phyloP scores from a whole-genome alignment of 2,797 vertebrate genomes.

The Brachyalestes nurse region DNA sequence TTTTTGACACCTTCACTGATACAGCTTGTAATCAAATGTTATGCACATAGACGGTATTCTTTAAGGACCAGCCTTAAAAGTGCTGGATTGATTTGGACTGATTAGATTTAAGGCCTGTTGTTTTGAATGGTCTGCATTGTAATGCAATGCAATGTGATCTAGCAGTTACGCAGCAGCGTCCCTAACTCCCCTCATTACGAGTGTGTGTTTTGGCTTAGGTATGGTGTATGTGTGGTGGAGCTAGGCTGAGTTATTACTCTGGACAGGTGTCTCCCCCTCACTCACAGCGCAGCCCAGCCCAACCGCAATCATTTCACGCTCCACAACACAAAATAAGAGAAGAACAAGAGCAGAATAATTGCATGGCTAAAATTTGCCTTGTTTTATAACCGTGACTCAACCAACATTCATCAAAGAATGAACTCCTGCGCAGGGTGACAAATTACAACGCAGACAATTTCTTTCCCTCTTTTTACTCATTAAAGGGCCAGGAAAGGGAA shows the following conservation, averaged over 20 bases:
- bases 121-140: neutral
- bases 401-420: slow-evolving; percentile 55
- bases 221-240: slow-evolving; percentile 48
- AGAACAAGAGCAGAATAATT: slow-evolving; percentile 69
- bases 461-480: neutral
- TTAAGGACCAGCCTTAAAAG: too few species aligned
- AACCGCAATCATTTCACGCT: slow-evolving; percentile 69
- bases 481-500: neutral
- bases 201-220: slow-evolving; percentile 66
- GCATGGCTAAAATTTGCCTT: slow-evolving; percentile 64
- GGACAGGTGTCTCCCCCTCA: slow-evolving; percentile 71
- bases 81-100: too few species aligned
- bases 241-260: slow-evolving; percentile 67
- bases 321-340: slow-evolving; percentile 58
- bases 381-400: slow-evolving; percentile 61
- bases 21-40: too few species aligned
- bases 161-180: neutral
- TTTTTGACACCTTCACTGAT: too few species aligned
- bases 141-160: slow-evolving; percentile 7
- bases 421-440: slow-evolving; percentile 43
- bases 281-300: slow-evolving; percentile 57
- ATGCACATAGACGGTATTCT: too few species aligned
- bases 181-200: slow-evolving; percentile 36
- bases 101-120: neutral
- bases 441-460: slow-evolving; percentile 47